Evolutionary conservation across 1,140 invertebrate species (phyloP).

Genomic region (Goniozus legneri): DNA sequence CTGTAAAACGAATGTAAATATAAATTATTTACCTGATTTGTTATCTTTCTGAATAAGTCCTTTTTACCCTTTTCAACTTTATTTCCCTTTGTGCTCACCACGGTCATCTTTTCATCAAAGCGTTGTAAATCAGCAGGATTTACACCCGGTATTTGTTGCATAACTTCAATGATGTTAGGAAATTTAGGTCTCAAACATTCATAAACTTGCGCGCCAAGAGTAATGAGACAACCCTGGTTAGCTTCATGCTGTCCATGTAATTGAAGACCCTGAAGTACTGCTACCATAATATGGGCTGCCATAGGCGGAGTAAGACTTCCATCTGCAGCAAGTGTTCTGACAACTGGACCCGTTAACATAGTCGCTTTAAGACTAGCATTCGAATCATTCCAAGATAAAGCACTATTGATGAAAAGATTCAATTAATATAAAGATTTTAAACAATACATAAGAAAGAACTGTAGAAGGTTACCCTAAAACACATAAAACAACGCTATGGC

Average conservation of each 20-base stretch:
- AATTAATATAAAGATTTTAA: constrained; percentile 3
- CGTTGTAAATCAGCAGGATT: constrained; percentile 73
- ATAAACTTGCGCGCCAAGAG: constrained; percentile 73
- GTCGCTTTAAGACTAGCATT: constrained; percentile 73
- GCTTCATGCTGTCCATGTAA: constrained; percentile 82
- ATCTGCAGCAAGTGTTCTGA: constrained; percentile 58
- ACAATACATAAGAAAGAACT: background rate
- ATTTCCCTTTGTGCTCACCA: constrained; percentile 65
- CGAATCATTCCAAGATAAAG: constrained; percentile 84
- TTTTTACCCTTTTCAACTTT: constrained; percentile 86
- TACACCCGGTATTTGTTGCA: constrained; percentile 74
- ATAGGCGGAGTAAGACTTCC: constrained; percentile 62
- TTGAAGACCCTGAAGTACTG: constrained; percentile 71
- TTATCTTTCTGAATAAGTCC: constrained; percentile 86
- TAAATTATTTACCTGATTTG: constrained; percentile 64
- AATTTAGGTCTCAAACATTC: constrained; percentile 75
- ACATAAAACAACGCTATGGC: constrained; percentile 62
- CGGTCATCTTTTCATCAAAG: constrained; percentile 79
- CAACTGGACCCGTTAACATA: constrained; percentile 65
- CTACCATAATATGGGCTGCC: constrained; percentile 67
- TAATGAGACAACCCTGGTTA: constrained; percentile 69
- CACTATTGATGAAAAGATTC: constrained; percentile 51
- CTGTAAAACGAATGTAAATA: constrained; percentile 14
- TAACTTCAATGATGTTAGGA: constrained; percentile 64
- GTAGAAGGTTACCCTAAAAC: constrained; percentile 54